These are phyloP conservation scores for Drosophila cracens DNA, from an alignment of 2,888 invertebrate species.

Conservation along the genomic window DNA sequence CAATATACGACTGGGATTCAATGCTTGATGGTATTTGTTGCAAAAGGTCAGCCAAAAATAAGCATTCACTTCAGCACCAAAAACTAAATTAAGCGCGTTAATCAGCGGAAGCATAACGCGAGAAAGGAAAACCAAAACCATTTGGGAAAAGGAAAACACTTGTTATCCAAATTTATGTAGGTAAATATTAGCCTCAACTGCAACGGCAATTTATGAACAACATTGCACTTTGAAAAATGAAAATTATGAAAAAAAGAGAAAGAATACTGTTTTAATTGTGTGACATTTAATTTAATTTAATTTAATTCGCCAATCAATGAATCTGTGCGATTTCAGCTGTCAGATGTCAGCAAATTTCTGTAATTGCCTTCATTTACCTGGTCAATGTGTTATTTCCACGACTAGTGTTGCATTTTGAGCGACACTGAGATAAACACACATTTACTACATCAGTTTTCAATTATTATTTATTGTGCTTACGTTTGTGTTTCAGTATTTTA, in stretches of 20 bases:
- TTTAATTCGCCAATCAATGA: slow-evolving; percentile 41
- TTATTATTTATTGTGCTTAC: slow-evolving; percentile 65
- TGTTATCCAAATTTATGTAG: slow-evolving; percentile 11
- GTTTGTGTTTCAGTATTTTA: slow-evolving; percentile 52
- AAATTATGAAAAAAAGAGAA: background rate
- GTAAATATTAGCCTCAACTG: slow-evolving; percentile 19
- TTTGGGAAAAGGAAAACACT: slow-evolving; percentile 12
- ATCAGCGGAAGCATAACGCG: background rate
- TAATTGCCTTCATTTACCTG: slow-evolving; percentile 51
- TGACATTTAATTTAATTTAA: slow-evolving; percentile 13
- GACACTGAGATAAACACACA: slow-evolving; percentile 53
- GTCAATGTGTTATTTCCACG: slow-evolving; percentile 52
- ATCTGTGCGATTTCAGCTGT: slow-evolving; percentile 47
- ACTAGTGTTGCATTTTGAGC: slow-evolving; percentile 28
- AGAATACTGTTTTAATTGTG: slow-evolving; percentile 6
- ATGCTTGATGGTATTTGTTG: background rate
- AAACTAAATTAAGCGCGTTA: background rate
- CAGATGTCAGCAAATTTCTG: slow-evolving; percentile 22
- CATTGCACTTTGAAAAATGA: slow-evolving; percentile 25
- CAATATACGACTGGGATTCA: background rate
- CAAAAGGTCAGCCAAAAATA: background rate
- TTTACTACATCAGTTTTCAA: slow-evolving; percentile 37
- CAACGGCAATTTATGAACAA: slow-evolving; percentile 24
- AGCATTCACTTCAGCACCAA: background rate
- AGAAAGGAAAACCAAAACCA: slow-evolving; percentile 31